phyloP scores from a whole-genome alignment of 2,888 invertebrate genomes.

The Ophion ellenae region DNA sequence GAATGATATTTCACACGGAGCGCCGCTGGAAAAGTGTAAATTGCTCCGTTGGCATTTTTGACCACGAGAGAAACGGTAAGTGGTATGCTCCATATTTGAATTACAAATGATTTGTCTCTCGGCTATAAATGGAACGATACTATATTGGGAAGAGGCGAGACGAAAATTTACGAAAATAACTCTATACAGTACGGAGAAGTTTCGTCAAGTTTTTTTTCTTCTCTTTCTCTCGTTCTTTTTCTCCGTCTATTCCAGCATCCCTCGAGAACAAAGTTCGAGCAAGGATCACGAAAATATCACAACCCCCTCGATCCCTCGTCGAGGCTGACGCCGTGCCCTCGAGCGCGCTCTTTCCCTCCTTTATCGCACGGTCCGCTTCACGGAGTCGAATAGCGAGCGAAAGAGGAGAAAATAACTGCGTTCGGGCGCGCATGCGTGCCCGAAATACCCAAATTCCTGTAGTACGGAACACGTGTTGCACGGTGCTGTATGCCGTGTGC shows the following conservation, averaged over 20 bases:
- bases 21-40: too few species aligned
- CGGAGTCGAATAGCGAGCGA: slow-evolving; percentile 44
- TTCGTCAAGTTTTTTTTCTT: slow-evolving; percentile 28
- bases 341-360: slow-evolving; percentile 33
- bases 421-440: slow-evolving; percentile 67
- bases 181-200: slow-evolving; percentile 28
- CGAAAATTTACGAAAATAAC: slow-evolving; percentile 57
- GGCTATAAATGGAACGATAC: slow-evolving; percentile 55
- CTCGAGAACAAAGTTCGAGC: slow-evolving; percentile 51
- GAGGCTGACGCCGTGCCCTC: neutral
- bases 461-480: slow-evolving; percentile 71
- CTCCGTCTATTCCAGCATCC: slow-evolving; percentile 36
- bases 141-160: slow-evolving; percentile 52
- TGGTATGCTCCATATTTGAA: slow-evolving; percentile 37
- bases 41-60: neutral
- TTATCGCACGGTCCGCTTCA: slow-evolving; percentile 17
- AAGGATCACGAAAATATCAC: slow-evolving; percentile 56
- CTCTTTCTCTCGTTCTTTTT: slow-evolving; percentile 13
- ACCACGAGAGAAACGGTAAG: too few species aligned
- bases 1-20: too few species aligned
- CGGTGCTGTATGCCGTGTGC: slow-evolving; percentile 50
- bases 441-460: slow-evolving; percentile 70
- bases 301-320: slow-evolving; percentile 17
- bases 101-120: slow-evolving; percentile 35
- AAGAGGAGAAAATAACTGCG: slow-evolving; percentile 48